Evolutionary conservation across 1,140 invertebrate genomes (phyloP), one percentile per base, ranked within the genome.

Genomic region (Bradysia coprophila): DNA sequence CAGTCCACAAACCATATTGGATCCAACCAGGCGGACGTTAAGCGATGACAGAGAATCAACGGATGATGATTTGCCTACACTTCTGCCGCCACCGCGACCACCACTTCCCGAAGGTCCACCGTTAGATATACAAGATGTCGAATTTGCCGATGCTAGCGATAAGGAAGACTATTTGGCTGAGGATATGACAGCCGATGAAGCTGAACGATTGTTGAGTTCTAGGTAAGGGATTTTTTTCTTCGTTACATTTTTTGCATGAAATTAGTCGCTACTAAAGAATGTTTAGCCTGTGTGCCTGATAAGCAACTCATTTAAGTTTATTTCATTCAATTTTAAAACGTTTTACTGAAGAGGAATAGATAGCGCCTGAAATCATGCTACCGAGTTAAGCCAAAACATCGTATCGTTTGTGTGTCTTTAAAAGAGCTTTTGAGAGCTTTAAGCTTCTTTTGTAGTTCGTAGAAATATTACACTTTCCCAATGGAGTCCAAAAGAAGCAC

Each of bases 101-200:
- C 41, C 48, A 0, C 39, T 51, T 0, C 43, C 45, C 10, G 18
- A 13, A 13, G 47, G 48, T 0, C 34, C 38, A 44, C 8, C 47
- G 38, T 58, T 59, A 49, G 68, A 61, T 57, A 57, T 55, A 32
- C 67, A 54, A 54, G 61, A 65, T 43, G 59, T 65, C 9, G 59
- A 71, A 46, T 71, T 63, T 54, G 68, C 64, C 2, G 68, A 69
- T 50, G 68, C 64, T 10, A 67, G 64, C 37, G 67, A 66, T 43
- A 61, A 64, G 43, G 66, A 70, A 21, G 42, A 41, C 21, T 22
- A 52, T 38, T 43, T 61, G 41, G 68, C 74, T 11, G 78, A 81
- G 55, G 72, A 75, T 15, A 85, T 84, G 78, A 85, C 81, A 33
- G 72, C 78, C n/a, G 79, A 79, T 50, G 82, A 86, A 55, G 80